phyloP scores from a whole-genome alignment of 2,113 vertebrate genomes.

The Rhea pennata region DNA sequence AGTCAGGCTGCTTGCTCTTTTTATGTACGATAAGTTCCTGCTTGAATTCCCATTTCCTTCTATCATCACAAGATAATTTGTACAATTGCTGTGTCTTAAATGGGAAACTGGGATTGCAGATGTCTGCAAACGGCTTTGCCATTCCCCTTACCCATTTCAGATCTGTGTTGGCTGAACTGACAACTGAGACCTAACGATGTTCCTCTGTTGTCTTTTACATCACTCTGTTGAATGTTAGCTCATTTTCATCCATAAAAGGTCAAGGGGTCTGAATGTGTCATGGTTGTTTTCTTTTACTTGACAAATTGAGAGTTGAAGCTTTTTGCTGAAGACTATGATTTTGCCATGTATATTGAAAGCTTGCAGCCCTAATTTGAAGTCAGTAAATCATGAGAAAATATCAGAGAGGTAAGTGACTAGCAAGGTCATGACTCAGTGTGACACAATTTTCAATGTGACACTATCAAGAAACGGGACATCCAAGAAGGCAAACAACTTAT shows the following conservation, averaged over 20 bases:
- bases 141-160: background rate
- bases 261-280: background rate
- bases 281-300: slow-evolving; percentile 20
- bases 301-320: slow-evolving; percentile 20
- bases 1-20: background rate
- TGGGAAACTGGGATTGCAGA: background rate
- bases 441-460: background rate
- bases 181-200: background rate
- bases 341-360: background rate
- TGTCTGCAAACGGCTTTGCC: background rate
- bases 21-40: background rate
- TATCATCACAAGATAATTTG: background rate
- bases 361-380: slow-evolving; percentile 11
- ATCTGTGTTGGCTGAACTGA: background rate
- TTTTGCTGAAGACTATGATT: slow-evolving; percentile 22
- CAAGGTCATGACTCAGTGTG: background rate
- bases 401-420: background rate
- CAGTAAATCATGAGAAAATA: slow-evolving; percentile 25
- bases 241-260: slow-evolving; percentile 17
- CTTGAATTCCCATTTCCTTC: background rate
- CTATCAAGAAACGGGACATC: background rate
- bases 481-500: background rate
- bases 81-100: background rate
- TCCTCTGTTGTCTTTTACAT: background rate
- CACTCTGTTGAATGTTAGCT: background rate